phyloP scores from a whole-genome alignment of 64 coral and sea anemone species.

The Orbicella faveolata region DNA sequence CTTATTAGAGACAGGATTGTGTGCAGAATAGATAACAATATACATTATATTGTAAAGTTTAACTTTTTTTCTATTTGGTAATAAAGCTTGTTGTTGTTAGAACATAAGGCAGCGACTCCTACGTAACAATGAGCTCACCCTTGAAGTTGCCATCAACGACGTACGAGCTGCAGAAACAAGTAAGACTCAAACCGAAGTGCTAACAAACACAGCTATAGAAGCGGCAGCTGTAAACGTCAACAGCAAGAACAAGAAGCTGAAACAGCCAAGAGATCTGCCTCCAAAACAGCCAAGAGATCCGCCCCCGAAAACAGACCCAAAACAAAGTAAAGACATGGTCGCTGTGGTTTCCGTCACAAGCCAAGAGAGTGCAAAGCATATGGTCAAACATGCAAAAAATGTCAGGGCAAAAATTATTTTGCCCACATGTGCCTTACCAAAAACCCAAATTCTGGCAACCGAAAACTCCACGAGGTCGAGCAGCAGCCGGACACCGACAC shows the following conservation, averaged over 20 bases:
- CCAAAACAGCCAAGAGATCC: not conserved
- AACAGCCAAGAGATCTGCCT: conserved; percentile 5
- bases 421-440: conserved; percentile 31
- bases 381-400: conserved; percentile 38
- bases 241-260: not conserved
- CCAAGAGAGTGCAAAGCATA: conserved; percentile 49
- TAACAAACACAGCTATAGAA: conserved; percentile 19
- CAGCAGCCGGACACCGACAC: conserved; percentile 13
- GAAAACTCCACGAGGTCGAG: conserved; percentile 30
- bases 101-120: conserved; percentile 61
- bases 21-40: conserved; percentile 57
- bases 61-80: too few relatives aligned
- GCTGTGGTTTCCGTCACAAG: conserved; percentile 31
- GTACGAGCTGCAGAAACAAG: conserved; percentile 69
- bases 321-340: conserved; percentile 25
- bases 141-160: conserved; percentile 57
- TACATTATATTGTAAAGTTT: too few relatives aligned
- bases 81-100: not conserved
- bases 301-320: not conserved
- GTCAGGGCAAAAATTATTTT: conserved; percentile 58
- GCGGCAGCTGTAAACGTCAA: conserved; percentile 14
- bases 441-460: not conserved
- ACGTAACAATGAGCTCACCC: conserved; percentile 55
- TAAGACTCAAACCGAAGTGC: conserved; percentile 56
- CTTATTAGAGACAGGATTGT: conserved; percentile 78